Base-by-base conservation (phyloP, 2,888 invertebrate genomes). In the Melangyna quadrimaculata region DNA sequence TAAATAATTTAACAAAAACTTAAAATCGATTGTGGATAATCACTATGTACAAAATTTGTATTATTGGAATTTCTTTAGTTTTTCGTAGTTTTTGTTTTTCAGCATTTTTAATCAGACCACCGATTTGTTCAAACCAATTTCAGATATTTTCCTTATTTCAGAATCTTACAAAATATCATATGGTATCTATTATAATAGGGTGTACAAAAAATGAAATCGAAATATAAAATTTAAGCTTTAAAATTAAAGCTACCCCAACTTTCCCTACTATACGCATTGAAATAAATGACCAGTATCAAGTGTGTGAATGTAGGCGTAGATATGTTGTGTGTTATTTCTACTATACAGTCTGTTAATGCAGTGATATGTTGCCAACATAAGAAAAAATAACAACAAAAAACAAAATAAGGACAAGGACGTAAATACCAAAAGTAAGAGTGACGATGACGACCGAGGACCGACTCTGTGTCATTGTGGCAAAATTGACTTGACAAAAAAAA, bases 351-450 rank as follows among this genome's bases (percentile, higher is more conserved):
- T 74, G 70, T 65, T 80, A 65, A 57, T 78, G 65, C 65, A 78
- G 70, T 71, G 78, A 71, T 61, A 78, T 63, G 45, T 57, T 45
- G 35, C 61, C 67, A 35, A 59, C n/a, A 73, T 72, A 65, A 67
- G 9, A 69, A 61, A 27, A 22, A 12, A 12, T 2, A 40, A 45
- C 19, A 45, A 51, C 12, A 61, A 67, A 35, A 63, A 29, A 17
- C 7, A 24, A 82, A 78, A 69, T 70, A 77, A 71, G 71, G 55
- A 78, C 78, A 73, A 83, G 78, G 78, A 69, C 65, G 37, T 57
- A 14, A 78, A 69, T 61, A 19, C 48, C 4, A 35, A 82, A 57
- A 70, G 55, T 74, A 53, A 71, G 79, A 79, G 71, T 67, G 71
- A 72, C 67, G 61, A 72, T 43, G 79, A 70, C 70, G 71, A 57